A percentile compares a stretch with the other conserved stretches of the same genome.
Conservation (phyloP, 1,140 invertebrate species). For the Microplitis demolitor region DNA sequence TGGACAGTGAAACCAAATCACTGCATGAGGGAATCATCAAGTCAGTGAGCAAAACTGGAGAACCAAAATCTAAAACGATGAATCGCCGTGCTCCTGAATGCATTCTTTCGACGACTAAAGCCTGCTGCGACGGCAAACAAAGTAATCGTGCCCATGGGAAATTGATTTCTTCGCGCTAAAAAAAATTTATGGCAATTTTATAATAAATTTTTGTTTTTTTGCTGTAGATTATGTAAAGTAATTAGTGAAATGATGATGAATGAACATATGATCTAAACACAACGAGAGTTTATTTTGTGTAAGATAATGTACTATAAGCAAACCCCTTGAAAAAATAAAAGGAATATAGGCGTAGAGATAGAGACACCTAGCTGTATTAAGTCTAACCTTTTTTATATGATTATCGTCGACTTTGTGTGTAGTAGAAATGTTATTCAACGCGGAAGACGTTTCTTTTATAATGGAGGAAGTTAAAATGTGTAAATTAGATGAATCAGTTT, state of each 20-base stretch:
- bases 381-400: slow-evolving; percentile 53
- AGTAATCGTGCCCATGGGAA: slow-evolving; percentile 78
- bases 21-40: slow-evolving; percentile 84
- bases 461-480: slow-evolving; percentile 46
- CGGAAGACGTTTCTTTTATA: slow-evolving; percentile 50
- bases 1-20: slow-evolving; percentile 83
- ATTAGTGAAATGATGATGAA: too few species aligned
- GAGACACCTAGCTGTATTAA: slow-evolving; percentile 35
- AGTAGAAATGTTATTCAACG: slow-evolving; percentile 44
- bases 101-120: slow-evolving; percentile 91
- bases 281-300: not conserved
- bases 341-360: slow-evolving; percentile 10
- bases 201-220: not conserved
- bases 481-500: slow-evolving; percentile 48
- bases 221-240: too few species aligned
- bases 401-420: slow-evolving; percentile 49
- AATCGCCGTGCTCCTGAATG: slow-evolving; percentile 86
- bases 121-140: slow-evolving; percentile 77
- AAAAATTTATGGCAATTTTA: slow-evolving; percentile 1
- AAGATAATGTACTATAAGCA: not conserved
- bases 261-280: too few species aligned
- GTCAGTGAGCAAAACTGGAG: slow-evolving; percentile 84
- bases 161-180: slow-evolving; percentile 43
- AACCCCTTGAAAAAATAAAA: slow-evolving; percentile 24
- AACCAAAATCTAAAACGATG: slow-evolving; percentile 89